Conservation (phyloP, 1,140 invertebrate genomes). For the Bathynomus jamesi region DNA sequence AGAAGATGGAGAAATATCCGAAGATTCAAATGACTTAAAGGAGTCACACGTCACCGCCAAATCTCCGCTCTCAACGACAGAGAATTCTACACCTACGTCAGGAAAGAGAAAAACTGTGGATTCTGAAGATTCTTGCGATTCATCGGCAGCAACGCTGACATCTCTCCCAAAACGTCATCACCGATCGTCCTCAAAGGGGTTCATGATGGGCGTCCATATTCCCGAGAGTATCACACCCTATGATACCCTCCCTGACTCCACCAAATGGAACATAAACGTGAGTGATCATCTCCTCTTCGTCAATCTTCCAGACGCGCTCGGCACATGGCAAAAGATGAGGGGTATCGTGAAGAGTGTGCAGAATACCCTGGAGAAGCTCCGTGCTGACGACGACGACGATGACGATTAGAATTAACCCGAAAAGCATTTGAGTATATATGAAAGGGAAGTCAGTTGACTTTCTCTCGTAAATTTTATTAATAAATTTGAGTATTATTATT, state of each 20-base stretch:
- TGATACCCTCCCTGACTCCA: neutral
- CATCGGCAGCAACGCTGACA: neutral
- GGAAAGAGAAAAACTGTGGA: neutral
- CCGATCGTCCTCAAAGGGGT: conserved; percentile 7
- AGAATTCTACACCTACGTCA: too few species aligned
- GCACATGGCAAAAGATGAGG: conserved; percentile 18
- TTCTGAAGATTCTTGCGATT: neutral
- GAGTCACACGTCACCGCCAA: too few species aligned
- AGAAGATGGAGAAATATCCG: neutral
- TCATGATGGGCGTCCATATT: conserved; percentile 4
- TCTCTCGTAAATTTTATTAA: neutral
- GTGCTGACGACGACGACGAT: conserved; percentile 6
- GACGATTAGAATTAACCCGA: too few species aligned
- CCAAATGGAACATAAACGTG: conserved; percentile 13
- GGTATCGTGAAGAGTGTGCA: conserved; percentile 12
- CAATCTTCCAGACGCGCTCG: conserved; percentile 10
- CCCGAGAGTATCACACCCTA: conserved; percentile 6
- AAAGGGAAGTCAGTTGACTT: neutral
- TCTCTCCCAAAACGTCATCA: neutral
- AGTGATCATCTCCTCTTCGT: conserved; percentile 17
- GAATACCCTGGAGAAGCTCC: conserved; percentile 1
- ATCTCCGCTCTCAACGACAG: neutral
- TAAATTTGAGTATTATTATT: neutral
- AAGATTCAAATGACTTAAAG: conserved; percentile 2
- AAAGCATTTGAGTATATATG: neutral